A percentile compares a stretch with the other conserved stretches of the same genome.
Evolutionary conservation across 1,140 invertebrate species (phyloP).

Genomic region (Thrips palmi): DNA sequence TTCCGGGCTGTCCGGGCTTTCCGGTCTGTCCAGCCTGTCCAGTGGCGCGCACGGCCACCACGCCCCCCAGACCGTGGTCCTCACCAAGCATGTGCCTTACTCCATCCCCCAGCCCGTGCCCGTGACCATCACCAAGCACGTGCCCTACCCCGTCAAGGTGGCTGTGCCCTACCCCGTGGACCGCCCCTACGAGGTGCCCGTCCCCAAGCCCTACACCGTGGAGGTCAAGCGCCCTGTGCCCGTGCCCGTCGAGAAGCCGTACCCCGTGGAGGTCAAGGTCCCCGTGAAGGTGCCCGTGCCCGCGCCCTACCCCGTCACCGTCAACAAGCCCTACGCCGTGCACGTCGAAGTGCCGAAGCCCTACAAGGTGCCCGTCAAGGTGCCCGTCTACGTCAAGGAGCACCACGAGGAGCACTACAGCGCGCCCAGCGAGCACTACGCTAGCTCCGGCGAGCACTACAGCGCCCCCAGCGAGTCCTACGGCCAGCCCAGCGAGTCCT

Average conservation of each 20-base stretch:
- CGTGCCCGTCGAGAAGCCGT: conserved; percentile 8
- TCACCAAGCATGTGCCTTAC: conserved; percentile 4
- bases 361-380: no score
- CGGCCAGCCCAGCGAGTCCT: no score
- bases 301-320: conserved; percentile 3
- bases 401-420: neutral
- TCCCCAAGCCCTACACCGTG: no score
- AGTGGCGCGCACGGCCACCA: no score
- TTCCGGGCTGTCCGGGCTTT: no score
- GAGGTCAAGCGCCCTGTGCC: conserved; percentile 5
- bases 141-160: conserved; percentile 4
- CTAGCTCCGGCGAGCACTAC: no score
- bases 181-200: conserved; percentile 3
- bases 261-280: conserved; percentile 8
- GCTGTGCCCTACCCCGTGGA: conserved; percentile 6
- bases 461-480: no score
- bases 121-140: conserved; percentile 4
- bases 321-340: conserved; percentile 7
- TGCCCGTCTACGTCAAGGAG: neutral
- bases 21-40: no score
- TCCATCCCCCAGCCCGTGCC: conserved; percentile 9
- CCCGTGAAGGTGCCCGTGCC: conserved; percentile 9
- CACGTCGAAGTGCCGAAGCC: conserved; percentile 8
- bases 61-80: no score
- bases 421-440: no score